Conservation (phyloP, 2,888 invertebrate species). For the Hydropsyche betteni region DNA sequence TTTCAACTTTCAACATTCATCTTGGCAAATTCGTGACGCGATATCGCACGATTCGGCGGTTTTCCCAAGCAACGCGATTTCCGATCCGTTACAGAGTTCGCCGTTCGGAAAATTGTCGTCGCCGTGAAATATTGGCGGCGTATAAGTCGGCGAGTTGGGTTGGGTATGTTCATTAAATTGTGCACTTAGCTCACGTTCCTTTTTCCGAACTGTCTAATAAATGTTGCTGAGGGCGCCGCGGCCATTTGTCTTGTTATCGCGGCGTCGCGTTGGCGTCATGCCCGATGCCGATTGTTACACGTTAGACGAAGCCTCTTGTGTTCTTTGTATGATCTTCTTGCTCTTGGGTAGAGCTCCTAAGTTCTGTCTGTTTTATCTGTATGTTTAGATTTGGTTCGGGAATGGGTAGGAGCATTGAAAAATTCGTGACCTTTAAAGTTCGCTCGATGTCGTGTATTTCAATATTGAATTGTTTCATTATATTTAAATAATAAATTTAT, state of each 20-base stretch:
- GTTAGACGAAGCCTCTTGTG: neutral
- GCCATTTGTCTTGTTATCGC: slow-evolving; percentile 50
- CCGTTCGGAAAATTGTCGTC: slow-evolving; percentile 7
- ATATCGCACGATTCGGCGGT: too few species aligned
- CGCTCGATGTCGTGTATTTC: too few species aligned
- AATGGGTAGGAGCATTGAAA: too few species aligned
- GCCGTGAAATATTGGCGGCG: neutral
- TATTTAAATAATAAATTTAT: too few species aligned
- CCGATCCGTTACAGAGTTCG: neutral
- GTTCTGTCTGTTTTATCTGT: neutral
- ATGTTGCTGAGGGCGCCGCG: slow-evolving; percentile 41
- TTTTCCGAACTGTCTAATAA: slow-evolving; percentile 48
- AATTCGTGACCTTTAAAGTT: too few species aligned
- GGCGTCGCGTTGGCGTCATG: slow-evolving; percentile 47
- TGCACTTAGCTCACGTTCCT: slow-evolving; percentile 47
- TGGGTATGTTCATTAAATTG: slow-evolving; percentile 47
- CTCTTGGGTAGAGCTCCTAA: neutral
- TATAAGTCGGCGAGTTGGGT: neutral
- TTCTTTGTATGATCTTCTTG: too few species aligned
- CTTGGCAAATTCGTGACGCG: too few species aligned
- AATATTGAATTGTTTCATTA: too few species aligned
- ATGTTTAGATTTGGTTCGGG: too few species aligned
- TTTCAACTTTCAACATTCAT: too few species aligned
- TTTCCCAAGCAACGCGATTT: neutral
- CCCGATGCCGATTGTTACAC: slow-evolving; percentile 35